Evolutionary conservation across 2,888 invertebrate species (phyloP), one percentile per base, ranked within the genome.

Genomic region (Molorchus minor): DNA sequence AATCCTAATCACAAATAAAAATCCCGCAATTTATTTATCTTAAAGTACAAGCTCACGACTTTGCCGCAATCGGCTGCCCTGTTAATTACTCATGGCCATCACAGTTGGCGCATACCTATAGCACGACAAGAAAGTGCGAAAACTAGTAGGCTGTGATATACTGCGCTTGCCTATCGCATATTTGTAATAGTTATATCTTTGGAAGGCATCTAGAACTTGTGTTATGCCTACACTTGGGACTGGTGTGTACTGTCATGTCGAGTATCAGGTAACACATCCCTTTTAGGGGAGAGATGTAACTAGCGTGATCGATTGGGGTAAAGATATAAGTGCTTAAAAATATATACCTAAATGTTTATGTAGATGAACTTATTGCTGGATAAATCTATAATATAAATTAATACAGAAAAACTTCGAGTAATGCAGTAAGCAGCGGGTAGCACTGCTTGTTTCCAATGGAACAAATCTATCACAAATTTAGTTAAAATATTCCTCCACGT

Each of bases 111-210:
- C 67, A 68, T 68, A 62, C 64, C 61, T 61, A 55, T 44, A 58
- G 45, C 58, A 62, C 55, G 55, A 41, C 61, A 30, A 61, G 67
- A 68, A 62, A 71, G 71, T 71, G 71, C 71, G 64, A 71, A 71
- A 68, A 68, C 71, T 71, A 66, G 71, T 71, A 71, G 65, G 64
- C 54, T 64, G 65, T 68, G 73, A 75, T 73, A 69, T 69, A 71
- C 62, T 63, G 43, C 55, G 20, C 59, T 55, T 52, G 57, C 56
- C 49, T 54, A 52, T 52, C 47, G 55, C 64, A 68, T 67, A 68
- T 65, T 66, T 65, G 61, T 56, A 57, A 63, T 61, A 58, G 60
- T 54, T 58, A 56, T 52, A 41, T 52, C 45, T 40, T 35, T 30
- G 13, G 41, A n/a, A 49, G 56, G 41, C 33, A 56, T 49, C 49